phyloP scores from a whole-genome alignment of 2,113 vertebrate genomes.

The Otis tarda region DNA sequence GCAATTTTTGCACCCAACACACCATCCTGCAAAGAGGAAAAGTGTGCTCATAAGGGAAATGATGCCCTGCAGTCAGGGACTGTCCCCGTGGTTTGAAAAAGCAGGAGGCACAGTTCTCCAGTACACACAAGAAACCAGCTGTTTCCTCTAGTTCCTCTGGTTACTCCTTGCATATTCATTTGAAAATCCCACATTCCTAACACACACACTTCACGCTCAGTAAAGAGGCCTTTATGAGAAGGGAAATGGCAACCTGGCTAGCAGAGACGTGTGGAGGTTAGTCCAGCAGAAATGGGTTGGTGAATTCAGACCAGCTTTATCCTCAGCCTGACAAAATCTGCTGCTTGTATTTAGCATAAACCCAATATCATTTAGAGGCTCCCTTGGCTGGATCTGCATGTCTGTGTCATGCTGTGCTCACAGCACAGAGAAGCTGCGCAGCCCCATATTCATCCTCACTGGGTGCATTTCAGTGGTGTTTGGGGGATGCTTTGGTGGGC shows the following conservation, averaged over 20 bases:
- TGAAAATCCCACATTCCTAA: not conserved
- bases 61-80: not conserved
- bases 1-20: not conserved
- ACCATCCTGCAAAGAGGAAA: not conserved
- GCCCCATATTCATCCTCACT: rapidly evolving
- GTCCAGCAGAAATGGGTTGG: not conserved
- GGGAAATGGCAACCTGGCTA: not conserved
- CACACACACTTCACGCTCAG: not conserved
- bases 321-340: not conserved
- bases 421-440: not conserved
- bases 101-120: not conserved
- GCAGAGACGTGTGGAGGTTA: not conserved
- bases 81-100: not conserved
- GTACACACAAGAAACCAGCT: not conserved
- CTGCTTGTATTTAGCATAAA: not conserved
- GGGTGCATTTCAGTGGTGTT: not conserved
- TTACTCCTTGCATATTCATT: not conserved
- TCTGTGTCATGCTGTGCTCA: not conserved
- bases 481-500: not conserved
- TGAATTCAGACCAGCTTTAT: not conserved
- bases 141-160: not conserved
- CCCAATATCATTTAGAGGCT: rapidly evolving
- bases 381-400: not conserved
- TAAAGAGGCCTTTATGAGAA: not conserved
- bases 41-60: not conserved